Evolutionary conservation across 1,140 invertebrate genomes (phyloP).

Genomic region (Mycetomoellerius zeteki): DNA sequence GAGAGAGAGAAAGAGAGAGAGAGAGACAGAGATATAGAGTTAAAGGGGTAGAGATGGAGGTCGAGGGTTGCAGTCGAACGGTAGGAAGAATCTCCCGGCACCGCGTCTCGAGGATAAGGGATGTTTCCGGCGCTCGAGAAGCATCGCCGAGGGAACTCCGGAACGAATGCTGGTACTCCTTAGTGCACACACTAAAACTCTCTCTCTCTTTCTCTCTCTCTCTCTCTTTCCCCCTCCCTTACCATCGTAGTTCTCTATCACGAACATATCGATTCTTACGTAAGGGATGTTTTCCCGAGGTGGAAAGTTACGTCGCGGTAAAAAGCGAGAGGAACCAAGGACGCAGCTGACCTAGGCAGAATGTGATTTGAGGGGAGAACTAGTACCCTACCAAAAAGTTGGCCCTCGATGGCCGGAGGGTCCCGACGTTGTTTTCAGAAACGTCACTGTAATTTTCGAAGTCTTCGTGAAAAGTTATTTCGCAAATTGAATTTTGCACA

Average conservation of each 20-base stretch:
- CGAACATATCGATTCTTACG: constrained; percentile 78
- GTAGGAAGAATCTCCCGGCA: constrained; percentile 72
- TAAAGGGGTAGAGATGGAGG: constrained; percentile 58
- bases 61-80: constrained; percentile 71
- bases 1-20: constrained; percentile 15
- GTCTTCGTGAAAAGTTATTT: constrained; percentile 3
- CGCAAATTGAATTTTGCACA: constrained; percentile 6
- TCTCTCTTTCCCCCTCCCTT: constrained; percentile 62
- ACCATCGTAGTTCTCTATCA: constrained; percentile 48
- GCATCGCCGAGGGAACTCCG: constrained; percentile 71
- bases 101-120: constrained; percentile 74
- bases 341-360: constrained; percentile 75
- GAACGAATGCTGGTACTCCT: constrained; percentile 64
- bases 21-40: constrained; percentile 19
- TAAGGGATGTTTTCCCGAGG: constrained; percentile 77
- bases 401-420: background rate
- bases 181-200: constrained; percentile 28
- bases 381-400: constrained; percentile 19
- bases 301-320: constrained; percentile 65
- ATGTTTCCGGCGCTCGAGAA: constrained; percentile 75
- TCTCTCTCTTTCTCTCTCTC: background rate
- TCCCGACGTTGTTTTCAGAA: constrained; percentile 36
- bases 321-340: constrained; percentile 39
- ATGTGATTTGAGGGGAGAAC: constrained; percentile 51
- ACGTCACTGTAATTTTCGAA: constrained; percentile 5